Percentiles rank a stretch among this genome's conserved stretches.
phyloP scores from a whole-genome alignment of 2,797 vertebrate species.

The Lepidocolaptes lacrymiger region DNA sequence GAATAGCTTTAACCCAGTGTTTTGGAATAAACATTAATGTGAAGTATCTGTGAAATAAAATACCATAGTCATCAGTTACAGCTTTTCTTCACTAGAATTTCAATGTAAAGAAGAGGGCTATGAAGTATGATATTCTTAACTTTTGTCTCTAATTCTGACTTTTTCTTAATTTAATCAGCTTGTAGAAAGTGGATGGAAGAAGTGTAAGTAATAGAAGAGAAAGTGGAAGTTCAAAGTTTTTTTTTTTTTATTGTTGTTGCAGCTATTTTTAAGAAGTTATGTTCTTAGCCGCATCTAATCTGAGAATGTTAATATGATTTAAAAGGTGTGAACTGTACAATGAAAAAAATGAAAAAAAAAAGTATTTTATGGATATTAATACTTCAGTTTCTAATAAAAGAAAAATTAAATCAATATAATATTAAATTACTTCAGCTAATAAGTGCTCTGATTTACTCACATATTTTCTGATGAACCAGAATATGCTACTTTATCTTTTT shows the following conservation, averaged over 20 bases:
- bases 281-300: neutral
- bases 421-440: neutral
- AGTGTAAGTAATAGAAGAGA: neutral
- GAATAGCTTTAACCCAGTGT: fast-evolving
- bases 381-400: neutral
- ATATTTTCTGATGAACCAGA: neutral
- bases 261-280: neutral
- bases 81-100: neutral
- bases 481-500: neutral
- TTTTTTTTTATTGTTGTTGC: neutral
- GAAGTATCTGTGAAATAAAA: neutral
- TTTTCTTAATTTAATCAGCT: neutral
- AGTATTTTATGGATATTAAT: neutral
- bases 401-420: neutral
- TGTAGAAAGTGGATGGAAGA: neutral
- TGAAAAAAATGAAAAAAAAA: neutral
- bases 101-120: neutral
- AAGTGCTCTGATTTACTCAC: neutral
- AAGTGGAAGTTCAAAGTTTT: neutral
- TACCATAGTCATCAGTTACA: neutral
- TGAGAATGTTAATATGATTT: neutral
- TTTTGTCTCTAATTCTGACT: neutral
- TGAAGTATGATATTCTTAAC: neutral
- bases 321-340: neutral
- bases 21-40: neutral